Percentiles rank a stretch among this genome's conserved stretches.
Conservation (phyloP, 1,140 invertebrate genomes). For the Lerema accius region DNA sequence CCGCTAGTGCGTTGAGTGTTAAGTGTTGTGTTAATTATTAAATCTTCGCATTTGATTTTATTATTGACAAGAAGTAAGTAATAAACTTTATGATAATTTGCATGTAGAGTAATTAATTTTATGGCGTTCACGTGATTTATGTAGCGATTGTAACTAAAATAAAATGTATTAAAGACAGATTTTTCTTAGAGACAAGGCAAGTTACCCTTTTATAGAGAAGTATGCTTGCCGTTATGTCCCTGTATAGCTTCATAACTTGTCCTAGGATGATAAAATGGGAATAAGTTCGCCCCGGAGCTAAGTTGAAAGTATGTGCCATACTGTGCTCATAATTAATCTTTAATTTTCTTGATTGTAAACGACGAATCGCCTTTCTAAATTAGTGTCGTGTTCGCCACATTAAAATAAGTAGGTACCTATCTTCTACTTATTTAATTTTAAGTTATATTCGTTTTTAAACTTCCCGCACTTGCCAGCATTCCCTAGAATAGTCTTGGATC, state of each 20-base stretch:
- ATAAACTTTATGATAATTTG: conserved; percentile 37
- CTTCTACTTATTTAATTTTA: too few species aligned
- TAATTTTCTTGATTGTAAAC: conserved; percentile 22
- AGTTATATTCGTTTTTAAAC: conserved; percentile 8
- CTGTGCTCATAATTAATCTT: conserved; percentile 35
- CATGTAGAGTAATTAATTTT: conserved; percentile 30
- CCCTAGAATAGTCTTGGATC: too few species aligned
- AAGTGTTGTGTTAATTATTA: conserved; percentile 48
- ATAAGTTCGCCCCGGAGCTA: conserved; percentile 44
- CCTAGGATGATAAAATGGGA: conserved; percentile 50
- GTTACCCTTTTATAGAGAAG: conserved; percentile 52
- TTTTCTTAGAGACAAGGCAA: conserved; percentile 45
- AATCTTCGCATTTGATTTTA: conserved; percentile 26
- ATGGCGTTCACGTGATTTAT: conserved; percentile 37
- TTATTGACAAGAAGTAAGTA: conserved; percentile 36
- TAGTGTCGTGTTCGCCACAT: conserved; percentile 17
- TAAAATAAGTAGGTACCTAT: too few species aligned
- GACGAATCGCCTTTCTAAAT: conserved; percentile 20
- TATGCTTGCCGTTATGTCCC: conserved; percentile 56
- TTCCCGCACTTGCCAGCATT: conserved; percentile 11
- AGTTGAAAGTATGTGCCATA: conserved; percentile 49
- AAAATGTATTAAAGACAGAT: conserved; percentile 29
- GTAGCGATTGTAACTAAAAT: conserved; percentile 30
- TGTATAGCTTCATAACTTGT: conserved; percentile 50
- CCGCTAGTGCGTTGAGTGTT: conserved; percentile 42